These are phyloP conservation scores for Watsonalla cultraria DNA, from an alignment of 2,888 invertebrate genomes.

Conservation along the genomic window DNA sequence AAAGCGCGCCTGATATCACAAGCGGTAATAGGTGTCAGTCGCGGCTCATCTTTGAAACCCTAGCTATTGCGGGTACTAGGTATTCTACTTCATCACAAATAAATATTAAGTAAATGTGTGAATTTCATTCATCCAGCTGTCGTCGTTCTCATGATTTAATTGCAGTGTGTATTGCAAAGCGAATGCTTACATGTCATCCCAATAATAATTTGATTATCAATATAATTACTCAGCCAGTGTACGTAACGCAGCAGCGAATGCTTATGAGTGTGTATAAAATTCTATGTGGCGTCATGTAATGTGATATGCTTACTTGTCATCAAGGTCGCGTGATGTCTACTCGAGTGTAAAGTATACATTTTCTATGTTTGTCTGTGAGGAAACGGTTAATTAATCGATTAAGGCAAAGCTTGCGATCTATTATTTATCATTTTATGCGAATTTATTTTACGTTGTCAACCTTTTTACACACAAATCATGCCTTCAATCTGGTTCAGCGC, in stretches of 20 bases:
- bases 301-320: neutral
- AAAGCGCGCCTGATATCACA: too few relatives aligned
- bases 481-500: too few relatives aligned
- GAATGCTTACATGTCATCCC: slow-evolving; percentile 3
- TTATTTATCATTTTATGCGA: neutral
- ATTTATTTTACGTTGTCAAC: neutral
- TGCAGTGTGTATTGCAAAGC: slow-evolving; percentile 4
- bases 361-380: neutral
- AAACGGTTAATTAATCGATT: too few relatives aligned
- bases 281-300: neutral
- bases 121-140: neutral
- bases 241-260: slow-evolving; percentile 16
- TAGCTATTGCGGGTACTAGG: too few relatives aligned
- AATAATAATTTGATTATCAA: neutral
- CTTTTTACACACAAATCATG: neutral
- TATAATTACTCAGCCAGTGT: slow-evolving; percentile 9
- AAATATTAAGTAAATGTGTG: too few relatives aligned
- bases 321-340: neutral
- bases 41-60: too few relatives aligned
- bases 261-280: neutral
- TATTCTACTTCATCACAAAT: too few relatives aligned
- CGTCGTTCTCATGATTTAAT: neutral
- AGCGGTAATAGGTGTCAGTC: too few relatives aligned
- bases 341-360: neutral
- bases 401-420: neutral